Evolutionary conservation across 2,113 vertebrate genomes (phyloP).

Genomic region (Octodon degus): DNA sequence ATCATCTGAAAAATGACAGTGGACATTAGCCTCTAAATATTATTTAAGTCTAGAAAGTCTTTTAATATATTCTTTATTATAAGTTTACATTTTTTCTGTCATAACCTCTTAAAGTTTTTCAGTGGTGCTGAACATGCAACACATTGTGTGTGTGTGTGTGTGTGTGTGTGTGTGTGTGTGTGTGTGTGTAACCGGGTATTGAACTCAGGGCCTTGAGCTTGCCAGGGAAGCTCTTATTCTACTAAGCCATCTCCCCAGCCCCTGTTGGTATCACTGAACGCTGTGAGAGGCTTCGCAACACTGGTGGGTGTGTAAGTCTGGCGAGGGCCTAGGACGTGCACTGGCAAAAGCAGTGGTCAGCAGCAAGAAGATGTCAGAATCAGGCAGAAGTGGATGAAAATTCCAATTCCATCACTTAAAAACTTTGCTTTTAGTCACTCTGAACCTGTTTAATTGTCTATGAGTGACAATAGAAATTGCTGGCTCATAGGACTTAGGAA

Average conservation of each 20-base stretch:
- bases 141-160: background rate
- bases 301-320: background rate
- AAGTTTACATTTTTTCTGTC: background rate
- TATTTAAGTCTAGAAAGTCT: background rate
- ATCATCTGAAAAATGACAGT: slow-evolving; percentile 58
- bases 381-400: background rate
- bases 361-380: background rate
- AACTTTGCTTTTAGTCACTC: background rate
- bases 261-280: background rate
- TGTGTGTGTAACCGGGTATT: no score
- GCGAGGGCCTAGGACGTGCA: background rate
- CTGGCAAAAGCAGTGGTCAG: background rate
- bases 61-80: slow-evolving; percentile 19
- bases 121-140: background rate
- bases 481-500: background rate
- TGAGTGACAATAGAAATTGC: background rate
- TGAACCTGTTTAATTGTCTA: background rate
- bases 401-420: background rate
- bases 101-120: background rate
- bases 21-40: slow-evolving; percentile 22
- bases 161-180: no score
- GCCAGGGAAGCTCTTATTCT: no score
- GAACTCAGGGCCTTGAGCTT: no score
- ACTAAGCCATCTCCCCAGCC: no score
- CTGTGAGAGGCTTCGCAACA: background rate